A percentile compares a stretch with the other conserved stretches of the same genome.
Evolutionary conservation across 2,797 vertebrate species (phyloP).

Genomic region (Gambusia yucatana): DNA sequence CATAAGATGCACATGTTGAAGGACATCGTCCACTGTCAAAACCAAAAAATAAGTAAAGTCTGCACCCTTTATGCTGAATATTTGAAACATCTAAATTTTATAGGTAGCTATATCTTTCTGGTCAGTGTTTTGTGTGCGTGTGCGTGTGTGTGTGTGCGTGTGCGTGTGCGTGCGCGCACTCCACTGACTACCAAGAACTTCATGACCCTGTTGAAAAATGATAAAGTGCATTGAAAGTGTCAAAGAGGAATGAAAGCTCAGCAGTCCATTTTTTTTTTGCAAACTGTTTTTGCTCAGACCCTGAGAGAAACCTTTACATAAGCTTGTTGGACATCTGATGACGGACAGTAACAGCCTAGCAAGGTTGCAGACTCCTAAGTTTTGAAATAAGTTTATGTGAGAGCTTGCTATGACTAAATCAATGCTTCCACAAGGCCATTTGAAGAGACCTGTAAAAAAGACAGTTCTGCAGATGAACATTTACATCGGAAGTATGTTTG

Average conservation of each 20-base stretch:
- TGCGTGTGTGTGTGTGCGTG: too few species aligned
- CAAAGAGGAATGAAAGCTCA: too few species aligned
- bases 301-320: background rate
- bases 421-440: background rate
- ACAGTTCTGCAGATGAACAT: conserved; percentile 3
- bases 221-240: background rate
- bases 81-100: background rate
- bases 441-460: background rate
- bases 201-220: background rate
- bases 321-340: background rate
- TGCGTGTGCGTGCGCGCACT: too few species aligned
- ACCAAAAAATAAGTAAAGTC: background rate
- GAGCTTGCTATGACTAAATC: background rate
- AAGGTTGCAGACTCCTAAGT: background rate
- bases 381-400: background rate
- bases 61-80: background rate
- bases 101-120: background rate
- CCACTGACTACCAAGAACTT: background rate
- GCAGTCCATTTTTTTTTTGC: too few species aligned
- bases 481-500: background rate
- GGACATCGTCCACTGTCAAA: background rate
- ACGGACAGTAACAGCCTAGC: background rate
- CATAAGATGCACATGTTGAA: background rate
- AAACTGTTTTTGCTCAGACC: background rate
- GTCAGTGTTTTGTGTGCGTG: background rate